These are phyloP conservation scores for Litocranius walleri DNA, from an alignment of 2,113 vertebrate species.

Conservation along the genomic window DNA sequence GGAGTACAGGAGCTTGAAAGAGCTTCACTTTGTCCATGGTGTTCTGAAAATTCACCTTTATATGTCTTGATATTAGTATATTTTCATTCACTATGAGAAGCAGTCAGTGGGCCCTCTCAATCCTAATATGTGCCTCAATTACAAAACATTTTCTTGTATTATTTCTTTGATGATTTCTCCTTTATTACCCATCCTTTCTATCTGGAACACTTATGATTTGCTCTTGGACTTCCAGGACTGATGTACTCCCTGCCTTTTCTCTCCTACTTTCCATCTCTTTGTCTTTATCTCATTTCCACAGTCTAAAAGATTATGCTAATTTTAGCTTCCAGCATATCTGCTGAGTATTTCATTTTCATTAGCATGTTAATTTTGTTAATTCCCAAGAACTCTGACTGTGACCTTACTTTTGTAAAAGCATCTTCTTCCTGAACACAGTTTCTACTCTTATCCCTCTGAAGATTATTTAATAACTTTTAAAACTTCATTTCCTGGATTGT, in stretches of 20 bases:
- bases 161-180: neutral
- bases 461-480: neutral
- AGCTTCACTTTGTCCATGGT: neutral
- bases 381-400: neutral
- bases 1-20: neutral
- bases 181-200: neutral
- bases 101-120: neutral
- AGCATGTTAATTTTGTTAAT: neutral
- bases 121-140: neutral
- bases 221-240: neutral
- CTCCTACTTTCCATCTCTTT: neutral
- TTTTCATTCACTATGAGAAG: neutral
- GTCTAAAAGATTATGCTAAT: neutral
- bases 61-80: neutral
- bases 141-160: neutral
- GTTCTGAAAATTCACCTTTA: conserved; percentile 5
- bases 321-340: neutral
- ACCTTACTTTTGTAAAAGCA: neutral
- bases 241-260: neutral
- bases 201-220: neutral
- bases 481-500: neutral
- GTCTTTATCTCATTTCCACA: neutral
- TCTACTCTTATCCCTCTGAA: neutral
- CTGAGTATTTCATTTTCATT: neutral
- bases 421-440: neutral